Evolutionary conservation across 2,888 invertebrate genomes (phyloP).

Genomic region (Oscheius sp.): DNA sequence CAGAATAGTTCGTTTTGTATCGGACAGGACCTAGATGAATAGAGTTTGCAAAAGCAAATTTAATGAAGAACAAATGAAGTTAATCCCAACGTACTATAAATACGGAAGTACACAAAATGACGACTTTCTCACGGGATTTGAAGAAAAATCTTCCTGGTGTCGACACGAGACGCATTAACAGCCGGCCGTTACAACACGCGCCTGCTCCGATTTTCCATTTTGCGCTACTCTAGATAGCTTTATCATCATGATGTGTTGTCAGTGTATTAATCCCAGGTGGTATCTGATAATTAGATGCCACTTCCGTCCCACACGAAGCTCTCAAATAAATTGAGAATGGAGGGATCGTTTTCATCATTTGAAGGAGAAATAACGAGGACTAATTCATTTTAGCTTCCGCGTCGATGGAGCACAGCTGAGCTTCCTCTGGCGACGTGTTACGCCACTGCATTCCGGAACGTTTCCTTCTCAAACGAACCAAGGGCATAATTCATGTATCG

Average conservation of each 20-base stretch:
- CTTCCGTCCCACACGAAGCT: neutral
- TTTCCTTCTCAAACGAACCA: no score
- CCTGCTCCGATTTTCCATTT: conserved; percentile 11
- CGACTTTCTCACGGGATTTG: no score
- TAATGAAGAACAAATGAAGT: no score
- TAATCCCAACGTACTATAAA: no score
- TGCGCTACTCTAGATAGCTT: neutral
- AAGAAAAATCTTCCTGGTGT: no score
- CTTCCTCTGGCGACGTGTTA: neutral
- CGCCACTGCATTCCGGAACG: no score
- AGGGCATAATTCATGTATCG: no score
- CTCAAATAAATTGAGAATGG: neutral
- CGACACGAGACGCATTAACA: neutral
- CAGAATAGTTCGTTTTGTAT: no score
- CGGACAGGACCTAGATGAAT: no score
- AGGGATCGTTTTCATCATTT: neutral
- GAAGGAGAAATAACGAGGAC: neutral
- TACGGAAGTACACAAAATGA: no score
- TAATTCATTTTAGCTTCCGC: conserved; percentile 31
- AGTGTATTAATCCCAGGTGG: conserved; percentile 13
- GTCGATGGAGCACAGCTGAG: conserved; percentile 13
- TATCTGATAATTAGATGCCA: conserved; percentile 5
- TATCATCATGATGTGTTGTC: neutral
- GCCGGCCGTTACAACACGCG: conserved; percentile 14
- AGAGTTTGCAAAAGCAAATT: no score